phyloP scores from a whole-genome alignment of 2,113 vertebrate genomes.

The Anolis carolinensis region DNA sequence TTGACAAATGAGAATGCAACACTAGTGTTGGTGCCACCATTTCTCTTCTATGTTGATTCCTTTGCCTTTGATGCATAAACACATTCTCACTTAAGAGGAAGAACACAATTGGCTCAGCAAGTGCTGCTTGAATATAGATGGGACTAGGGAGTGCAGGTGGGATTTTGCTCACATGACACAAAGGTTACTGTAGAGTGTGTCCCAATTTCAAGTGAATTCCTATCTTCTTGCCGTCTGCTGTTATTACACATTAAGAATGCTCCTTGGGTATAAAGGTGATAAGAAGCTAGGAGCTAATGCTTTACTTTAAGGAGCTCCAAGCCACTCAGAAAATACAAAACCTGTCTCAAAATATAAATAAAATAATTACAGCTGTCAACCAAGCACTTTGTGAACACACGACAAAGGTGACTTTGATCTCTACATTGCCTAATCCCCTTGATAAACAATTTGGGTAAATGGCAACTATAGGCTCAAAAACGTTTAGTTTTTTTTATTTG shows the following conservation, averaged over 20 bases:
- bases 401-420: neutral
- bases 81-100: neutral
- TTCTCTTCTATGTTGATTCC: neutral
- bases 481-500: neutral
- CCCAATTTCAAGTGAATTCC: no score
- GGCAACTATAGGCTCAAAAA: neutral
- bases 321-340: no score
- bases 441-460: neutral
- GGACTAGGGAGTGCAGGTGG: no score
- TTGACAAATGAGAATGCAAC: neutral
- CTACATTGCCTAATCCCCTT: neutral
- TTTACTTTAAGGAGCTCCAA: no score
- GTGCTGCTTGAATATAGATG: neutral
- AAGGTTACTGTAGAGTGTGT: no score
- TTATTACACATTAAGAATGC: no score
- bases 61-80: neutral
- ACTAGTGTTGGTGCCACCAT: neutral
- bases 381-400: neutral
- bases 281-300: no score
- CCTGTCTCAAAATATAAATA: no score
- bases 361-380: neutral
- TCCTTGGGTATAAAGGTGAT: no score
- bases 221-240: no score
- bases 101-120: neutral
- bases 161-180: no score